These are phyloP conservation scores for Ophioninae sp. DNA, from an alignment of 2,888 invertebrate genomes.

Conservation along the genomic window DNA sequence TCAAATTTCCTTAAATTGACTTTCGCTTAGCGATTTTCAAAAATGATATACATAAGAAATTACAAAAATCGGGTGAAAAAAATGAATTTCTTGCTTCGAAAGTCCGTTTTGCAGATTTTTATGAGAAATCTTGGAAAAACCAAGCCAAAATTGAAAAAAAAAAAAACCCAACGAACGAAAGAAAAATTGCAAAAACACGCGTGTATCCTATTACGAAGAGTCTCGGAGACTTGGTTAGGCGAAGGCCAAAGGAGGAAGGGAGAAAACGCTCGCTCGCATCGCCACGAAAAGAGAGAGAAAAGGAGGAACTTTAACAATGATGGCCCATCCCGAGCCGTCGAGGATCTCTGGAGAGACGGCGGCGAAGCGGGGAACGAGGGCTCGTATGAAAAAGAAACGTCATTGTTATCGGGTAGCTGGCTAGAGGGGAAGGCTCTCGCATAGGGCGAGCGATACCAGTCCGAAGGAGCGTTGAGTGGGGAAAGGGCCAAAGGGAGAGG, in stretches of 20 bases:
- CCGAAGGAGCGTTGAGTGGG: constrained; percentile 8
- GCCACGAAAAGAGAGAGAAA: constrained; percentile 24
- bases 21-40: no score
- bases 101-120: no score
- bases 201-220: constrained; percentile 63
- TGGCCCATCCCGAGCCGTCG: constrained; percentile 50
- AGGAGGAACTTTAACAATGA: constrained; percentile 56
- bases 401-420: constrained; percentile 65
- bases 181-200: constrained; percentile 36
- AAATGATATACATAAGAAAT: no score
- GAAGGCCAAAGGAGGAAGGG: constrained; percentile 61
- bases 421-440: constrained; percentile 52
- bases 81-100: no score
- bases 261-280: constrained; percentile 27
- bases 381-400: constrained; percentile 65
- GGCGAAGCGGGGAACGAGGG: constrained; percentile 44
- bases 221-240: constrained; percentile 63
- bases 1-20: no score
- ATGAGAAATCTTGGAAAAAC: no score
- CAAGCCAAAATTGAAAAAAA: no score
- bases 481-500: constrained; percentile 35
- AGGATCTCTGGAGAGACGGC: constrained; percentile 47
- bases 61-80: no score
- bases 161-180: no score
- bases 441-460: constrained; percentile 35